These are phyloP conservation scores for Apostichopus parvimensis DNA, from an alignment of 35 echinoderm and acorn worm genomes.

Conservation along the genomic window DNA sequence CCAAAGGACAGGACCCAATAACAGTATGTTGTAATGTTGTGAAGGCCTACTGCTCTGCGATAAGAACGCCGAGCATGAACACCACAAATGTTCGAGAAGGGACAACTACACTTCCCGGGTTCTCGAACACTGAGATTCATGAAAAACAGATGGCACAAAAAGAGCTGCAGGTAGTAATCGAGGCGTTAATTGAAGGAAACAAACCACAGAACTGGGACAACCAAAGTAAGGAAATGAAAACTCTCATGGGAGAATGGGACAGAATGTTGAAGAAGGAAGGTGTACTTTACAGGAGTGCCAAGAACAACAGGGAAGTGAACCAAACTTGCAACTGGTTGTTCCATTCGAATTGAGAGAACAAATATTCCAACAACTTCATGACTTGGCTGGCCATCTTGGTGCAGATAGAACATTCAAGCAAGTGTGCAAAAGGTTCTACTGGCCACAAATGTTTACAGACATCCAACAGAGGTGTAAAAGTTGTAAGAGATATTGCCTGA, in stretches of 20 bases:
- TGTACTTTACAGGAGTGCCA: background rate
- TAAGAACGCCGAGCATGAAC: background rate
- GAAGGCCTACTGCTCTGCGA: background rate
- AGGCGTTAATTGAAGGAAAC: background rate
- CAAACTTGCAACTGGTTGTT: background rate
- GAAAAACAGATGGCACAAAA: slow-evolving; percentile 8
- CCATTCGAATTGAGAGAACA: background rate
- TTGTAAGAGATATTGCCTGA: slow-evolving; percentile 29
- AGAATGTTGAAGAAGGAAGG: background rate
- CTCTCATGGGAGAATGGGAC: background rate
- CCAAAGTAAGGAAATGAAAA: slow-evolving; percentile 5
- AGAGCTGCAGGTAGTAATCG: background rate
- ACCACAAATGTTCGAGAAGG: background rate
- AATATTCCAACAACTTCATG: background rate
- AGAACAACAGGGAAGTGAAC: background rate
- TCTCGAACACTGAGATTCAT: background rate
- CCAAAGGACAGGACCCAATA: background rate
- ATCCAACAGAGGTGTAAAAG: slow-evolving; percentile 28
- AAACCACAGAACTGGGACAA: background rate
- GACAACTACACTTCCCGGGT: background rate
- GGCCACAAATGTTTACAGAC: slow-evolving; percentile 32
- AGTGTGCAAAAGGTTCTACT: slow-evolving; percentile 13
- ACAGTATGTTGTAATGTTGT: slow-evolving; percentile 8
- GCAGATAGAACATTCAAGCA: slow-evolving; percentile 2
- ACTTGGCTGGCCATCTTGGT: slow-evolving; percentile 35